Evolutionary conservation across 2,888 invertebrate species (phyloP).

Genomic region (Rhodophaea formosa): DNA sequence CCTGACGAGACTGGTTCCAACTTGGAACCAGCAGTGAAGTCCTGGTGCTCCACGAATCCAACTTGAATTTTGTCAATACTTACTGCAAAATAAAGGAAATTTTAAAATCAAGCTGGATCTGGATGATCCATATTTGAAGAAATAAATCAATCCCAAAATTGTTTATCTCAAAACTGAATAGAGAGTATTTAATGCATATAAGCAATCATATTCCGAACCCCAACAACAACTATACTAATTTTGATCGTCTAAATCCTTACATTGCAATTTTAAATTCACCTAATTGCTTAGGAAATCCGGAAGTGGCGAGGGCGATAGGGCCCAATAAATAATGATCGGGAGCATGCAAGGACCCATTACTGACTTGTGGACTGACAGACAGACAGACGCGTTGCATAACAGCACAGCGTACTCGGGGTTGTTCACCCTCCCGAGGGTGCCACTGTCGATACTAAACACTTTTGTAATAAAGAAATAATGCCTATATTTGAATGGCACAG

Average conservation of each 20-base stretch:
- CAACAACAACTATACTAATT: not conserved
- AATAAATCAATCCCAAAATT: too few relatives aligned
- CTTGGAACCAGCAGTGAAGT: too few relatives aligned
- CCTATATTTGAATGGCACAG: constrained; percentile 20
- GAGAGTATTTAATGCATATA: too few relatives aligned
- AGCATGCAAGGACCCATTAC: constrained; percentile 28
- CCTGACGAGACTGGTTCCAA: too few relatives aligned
- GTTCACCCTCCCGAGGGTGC: constrained; percentile 47
- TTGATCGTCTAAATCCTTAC: not conserved
- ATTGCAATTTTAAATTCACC: not conserved
- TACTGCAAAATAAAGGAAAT: too few relatives aligned
- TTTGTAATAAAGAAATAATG: constrained; percentile 25
- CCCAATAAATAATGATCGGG: constrained; percentile 29
- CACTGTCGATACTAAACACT: constrained; percentile 22
- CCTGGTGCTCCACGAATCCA: too few relatives aligned
- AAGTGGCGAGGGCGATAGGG: constrained; percentile 2
- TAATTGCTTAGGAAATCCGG: not conserved
- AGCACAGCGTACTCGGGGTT: constrained; percentile 44
- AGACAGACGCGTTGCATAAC: constrained; percentile 50
- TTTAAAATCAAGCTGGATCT: too few relatives aligned
- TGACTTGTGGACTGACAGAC: constrained; percentile 47
- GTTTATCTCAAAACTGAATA: too few relatives aligned
- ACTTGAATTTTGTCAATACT: too few relatives aligned
- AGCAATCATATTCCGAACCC: not conserved
- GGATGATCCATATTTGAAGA: too few relatives aligned